Evolutionary conservation across 1,140 invertebrate genomes (phyloP), one percentile per base, ranked within the genome.

Genomic region (Oncopeltus fasciatus): DNA sequence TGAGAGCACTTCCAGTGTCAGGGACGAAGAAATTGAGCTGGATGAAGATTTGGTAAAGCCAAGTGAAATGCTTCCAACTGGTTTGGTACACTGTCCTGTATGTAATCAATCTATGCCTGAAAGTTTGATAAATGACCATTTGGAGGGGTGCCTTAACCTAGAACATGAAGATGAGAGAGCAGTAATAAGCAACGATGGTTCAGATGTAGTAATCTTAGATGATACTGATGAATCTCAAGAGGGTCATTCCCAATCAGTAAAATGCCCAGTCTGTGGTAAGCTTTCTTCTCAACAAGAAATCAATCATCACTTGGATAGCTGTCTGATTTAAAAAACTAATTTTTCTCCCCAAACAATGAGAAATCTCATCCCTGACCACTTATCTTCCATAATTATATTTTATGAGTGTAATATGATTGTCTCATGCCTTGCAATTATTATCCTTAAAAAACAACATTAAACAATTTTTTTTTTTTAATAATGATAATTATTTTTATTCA

Each of bases 81-180:
- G 31, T 58, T 29, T 56, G 2, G 73, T 74, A 29, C 70, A 72
- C 51, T 83, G 81, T 72, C 78, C 79, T 12, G 69, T 81, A 53
- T 85, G 82, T 69, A 70, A 70, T 57, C 68, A 61, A 18, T 68
- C 61, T 62, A 57, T 83, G 14, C 63, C 67, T 44, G 63, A 66
- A 58, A 51, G 67, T 18, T 60, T 73, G 61, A 77, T 83, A 64
- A 71, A 76, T 64, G 59, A 65, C 18, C 77, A 79, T 68, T 53
- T 78, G 56, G 70, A 74, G 61, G 60, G 61, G 29, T 78, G 76
- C 69, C 31, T 43, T 43, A 51, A 56, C 5, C 63, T 68, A 9
- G 21, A 65, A 56, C 59, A 66, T 44, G 56, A 24, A 60, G 59
- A 63, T 47, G 56, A 62, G 51, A 33, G 58, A 18, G 60, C 56